phyloP scores from a whole-genome alignment of 2,797 vertebrate genomes.

The Myripristis murdjan region DNA sequence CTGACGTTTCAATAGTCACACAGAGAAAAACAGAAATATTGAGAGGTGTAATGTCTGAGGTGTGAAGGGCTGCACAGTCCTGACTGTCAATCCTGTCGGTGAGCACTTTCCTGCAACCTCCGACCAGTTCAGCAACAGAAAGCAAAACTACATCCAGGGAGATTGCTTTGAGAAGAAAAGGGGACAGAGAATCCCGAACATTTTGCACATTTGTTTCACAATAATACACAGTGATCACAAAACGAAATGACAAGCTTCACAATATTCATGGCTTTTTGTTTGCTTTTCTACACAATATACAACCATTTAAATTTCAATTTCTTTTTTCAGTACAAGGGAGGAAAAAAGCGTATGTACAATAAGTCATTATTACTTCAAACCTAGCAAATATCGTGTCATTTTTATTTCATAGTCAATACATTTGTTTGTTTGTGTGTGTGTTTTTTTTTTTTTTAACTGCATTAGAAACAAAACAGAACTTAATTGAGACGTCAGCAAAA shows the following conservation, averaged over 20 bases:
- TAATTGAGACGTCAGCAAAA: conserved; percentile 72
- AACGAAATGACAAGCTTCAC: conserved; percentile 96
- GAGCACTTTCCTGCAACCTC: conserved; percentile 74
- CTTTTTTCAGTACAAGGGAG: conserved; percentile 91
- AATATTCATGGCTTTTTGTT: conserved; percentile 94
- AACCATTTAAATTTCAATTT: conserved; percentile 87
- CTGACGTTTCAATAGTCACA: conserved; percentile 2
- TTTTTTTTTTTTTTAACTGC: conserved; percentile 77
- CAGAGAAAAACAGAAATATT: neutral
- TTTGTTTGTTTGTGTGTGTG: conserved; percentile 74
- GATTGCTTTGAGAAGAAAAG: conserved; percentile 72
- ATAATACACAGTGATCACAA: conserved; percentile 93
- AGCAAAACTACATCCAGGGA: conserved; percentile 73
- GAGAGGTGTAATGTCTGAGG: neutral
- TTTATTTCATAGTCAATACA: conserved; percentile 87
- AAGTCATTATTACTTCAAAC: conserved; percentile 94
- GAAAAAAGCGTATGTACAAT: conserved; percentile 94
- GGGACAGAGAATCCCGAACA: conserved; percentile 85
- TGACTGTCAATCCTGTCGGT: conserved; percentile 76
- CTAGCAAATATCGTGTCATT: conserved; percentile 91
- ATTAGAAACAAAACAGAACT: conserved; percentile 82
- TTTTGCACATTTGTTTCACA: conserved; percentile 95
- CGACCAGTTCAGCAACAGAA: conserved; percentile 52
- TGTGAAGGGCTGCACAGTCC: neutral
- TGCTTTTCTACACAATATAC: conserved; percentile 97